phyloP scores from a whole-genome alignment of 2,797 vertebrate genomes.

The Helicolenus hilgendorfi region DNA sequence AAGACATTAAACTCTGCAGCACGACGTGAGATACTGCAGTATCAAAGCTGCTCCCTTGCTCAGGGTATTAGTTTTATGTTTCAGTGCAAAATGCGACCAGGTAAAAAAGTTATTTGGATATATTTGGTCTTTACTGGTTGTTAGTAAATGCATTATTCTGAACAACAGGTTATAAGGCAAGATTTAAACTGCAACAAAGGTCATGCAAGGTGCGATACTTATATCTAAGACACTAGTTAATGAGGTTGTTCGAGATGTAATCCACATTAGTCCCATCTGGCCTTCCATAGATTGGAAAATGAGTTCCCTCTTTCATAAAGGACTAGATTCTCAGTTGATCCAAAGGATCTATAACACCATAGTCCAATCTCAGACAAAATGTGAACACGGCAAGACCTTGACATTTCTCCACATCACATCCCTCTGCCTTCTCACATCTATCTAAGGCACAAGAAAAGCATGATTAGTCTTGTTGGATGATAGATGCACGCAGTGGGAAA shows the following conservation, averaged over 20 bases:
- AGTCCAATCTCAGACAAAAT: constrained; percentile 62
- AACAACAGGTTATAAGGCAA: not conserved
- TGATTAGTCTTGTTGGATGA: constrained; percentile 84
- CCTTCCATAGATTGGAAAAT: constrained; percentile 18
- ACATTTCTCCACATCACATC: constrained; percentile 80
- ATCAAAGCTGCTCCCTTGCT: constrained; percentile 19
- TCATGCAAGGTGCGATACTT: not conserved
- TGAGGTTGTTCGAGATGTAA: not conserved
- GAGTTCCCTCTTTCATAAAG: constrained; percentile 13
- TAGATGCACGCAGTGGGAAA: constrained; percentile 82
- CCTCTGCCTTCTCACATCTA: constrained; percentile 74
- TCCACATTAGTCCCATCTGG: not conserved
- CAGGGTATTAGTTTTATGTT: constrained; percentile 3
- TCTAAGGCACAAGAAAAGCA: constrained; percentile 74
- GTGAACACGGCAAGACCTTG: constrained; percentile 78
- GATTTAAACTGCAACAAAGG: not conserved
- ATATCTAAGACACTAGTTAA: not conserved
- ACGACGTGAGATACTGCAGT: constrained; percentile 24
- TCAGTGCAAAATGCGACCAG: not conserved
- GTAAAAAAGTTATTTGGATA: not conserved
- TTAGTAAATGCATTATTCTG: not conserved
- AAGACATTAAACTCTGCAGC: constrained; percentile 53
- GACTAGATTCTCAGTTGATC: constrained; percentile 51
- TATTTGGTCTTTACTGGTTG: not conserved
- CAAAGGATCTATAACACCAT: constrained; percentile 48